Evolutionary conservation across 1,140 invertebrate species (phyloP).

Genomic region (Ridgeia piscesae): DNA sequence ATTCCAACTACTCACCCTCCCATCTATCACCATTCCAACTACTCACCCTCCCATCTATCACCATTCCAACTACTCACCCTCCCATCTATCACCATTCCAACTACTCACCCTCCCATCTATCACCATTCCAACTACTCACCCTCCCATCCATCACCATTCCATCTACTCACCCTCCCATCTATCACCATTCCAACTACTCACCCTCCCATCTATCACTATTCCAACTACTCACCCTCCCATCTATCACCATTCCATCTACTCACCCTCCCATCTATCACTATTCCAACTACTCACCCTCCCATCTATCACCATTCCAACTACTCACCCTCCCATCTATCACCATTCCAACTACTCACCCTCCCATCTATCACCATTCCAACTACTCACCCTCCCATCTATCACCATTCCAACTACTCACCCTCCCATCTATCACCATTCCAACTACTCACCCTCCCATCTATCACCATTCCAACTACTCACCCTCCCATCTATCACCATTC

Average conservation of each 20-base stretch:
- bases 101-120: not conserved
- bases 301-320: not conserved
- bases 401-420: not conserved
- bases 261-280: too few relatives aligned
- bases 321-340: not conserved
- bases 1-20: too few relatives aligned
- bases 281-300: not conserved
- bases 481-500: too few relatives aligned
- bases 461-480: too few relatives aligned
- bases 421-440: not conserved
- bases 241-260: too few relatives aligned
- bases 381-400: not conserved
- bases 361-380: not conserved
- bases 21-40: too few relatives aligned
- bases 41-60: too few relatives aligned
- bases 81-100: not conserved
- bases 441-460: too few relatives aligned
- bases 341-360: not conserved
- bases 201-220: not conserved
- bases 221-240: too few relatives aligned
- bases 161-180: not conserved
- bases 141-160: not conserved
- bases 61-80: not conserved
- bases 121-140: not conserved
- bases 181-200: not conserved